phyloP scores from a whole-genome alignment of 2,797 vertebrate species.

The Melanotaenia boesemani region DNA sequence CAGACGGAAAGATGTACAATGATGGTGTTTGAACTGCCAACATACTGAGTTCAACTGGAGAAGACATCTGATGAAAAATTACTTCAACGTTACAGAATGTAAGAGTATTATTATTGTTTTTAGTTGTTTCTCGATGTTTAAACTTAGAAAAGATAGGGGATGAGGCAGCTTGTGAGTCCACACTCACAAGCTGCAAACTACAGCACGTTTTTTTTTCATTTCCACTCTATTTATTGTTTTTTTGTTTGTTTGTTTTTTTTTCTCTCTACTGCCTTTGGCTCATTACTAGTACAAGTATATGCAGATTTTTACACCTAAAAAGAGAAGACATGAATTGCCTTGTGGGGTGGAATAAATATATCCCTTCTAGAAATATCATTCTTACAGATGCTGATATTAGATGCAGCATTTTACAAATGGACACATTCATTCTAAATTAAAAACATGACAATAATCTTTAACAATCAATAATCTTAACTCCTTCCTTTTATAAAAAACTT shows the following conservation, averaged over 20 bases:
- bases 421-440: background rate
- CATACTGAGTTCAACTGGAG: conserved; percentile 54
- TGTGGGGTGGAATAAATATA: background rate
- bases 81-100: conserved; percentile 68
- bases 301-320: background rate
- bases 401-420: background rate
- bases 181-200: background rate
- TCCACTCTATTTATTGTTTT: too few relatives aligned
- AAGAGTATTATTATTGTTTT: conserved; percentile 36
- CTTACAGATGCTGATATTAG: background rate
- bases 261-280: background rate
- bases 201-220: too few relatives aligned
- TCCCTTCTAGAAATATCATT: background rate
- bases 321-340: background rate
- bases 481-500: background rate
- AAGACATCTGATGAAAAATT: conserved; percentile 79
- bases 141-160: background rate
- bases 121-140: background rate
- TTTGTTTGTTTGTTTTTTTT: too few relatives aligned
- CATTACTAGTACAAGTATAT: too few relatives aligned
- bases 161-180: too few relatives aligned
- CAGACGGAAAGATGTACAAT: conserved; percentile 45
- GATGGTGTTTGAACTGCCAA: conserved; percentile 59
- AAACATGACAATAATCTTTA: background rate
- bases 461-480: too few relatives aligned